Base-by-base conservation (phyloP, 2,113 vertebrate species). In the Gnathonemus echidnorhynchus region DNA sequence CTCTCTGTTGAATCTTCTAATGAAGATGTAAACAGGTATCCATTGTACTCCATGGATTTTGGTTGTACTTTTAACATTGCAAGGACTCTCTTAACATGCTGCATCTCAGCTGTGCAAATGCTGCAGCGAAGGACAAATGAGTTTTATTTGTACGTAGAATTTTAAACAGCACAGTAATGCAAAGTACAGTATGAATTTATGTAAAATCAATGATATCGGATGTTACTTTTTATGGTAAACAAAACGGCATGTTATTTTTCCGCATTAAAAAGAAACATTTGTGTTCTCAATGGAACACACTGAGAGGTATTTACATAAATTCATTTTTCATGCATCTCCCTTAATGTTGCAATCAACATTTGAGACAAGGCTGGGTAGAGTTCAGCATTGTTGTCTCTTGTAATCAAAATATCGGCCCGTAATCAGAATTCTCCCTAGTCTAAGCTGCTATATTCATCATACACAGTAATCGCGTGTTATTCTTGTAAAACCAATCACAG, bases 361-460 rank as follows among this genome's bases (percentile, higher is more conserved):
- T 48, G 27, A 87, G 86, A 19, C 15, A 48, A 87, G 48, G 15
- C 11, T 52, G 49, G 83, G 83, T 35, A 35, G 49, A 19, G n/a
- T 87, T 45, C n/a, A 31, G 45, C 45, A 48, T 39, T 19, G 49
- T 52, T 52, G 31, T 87, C 48, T 87, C 50, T 87, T 48, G 86
- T 53, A 87, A 87, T 87, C 86, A 87, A 53, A 87, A 87, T 87
- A 53, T 87, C 86, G 5, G 21, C 27, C 86, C 13, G 50, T 87
- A 53, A 87, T 87, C 86, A 35, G 49, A 87, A 53, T 39, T 53
- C 86, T 27, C 50, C 50, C 50, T 53, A 35, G 49, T 21, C 83
- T 48, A 31, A 52, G 49, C 86, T 87, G 86, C 50, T 39, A 87
- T 39, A 31, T 87, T 15, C 31, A 35, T 35, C 86, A 31, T 53